Evolutionary conservation across 1,140 invertebrate species (phyloP).

Genomic region (Drosophila prosaltans): DNA sequence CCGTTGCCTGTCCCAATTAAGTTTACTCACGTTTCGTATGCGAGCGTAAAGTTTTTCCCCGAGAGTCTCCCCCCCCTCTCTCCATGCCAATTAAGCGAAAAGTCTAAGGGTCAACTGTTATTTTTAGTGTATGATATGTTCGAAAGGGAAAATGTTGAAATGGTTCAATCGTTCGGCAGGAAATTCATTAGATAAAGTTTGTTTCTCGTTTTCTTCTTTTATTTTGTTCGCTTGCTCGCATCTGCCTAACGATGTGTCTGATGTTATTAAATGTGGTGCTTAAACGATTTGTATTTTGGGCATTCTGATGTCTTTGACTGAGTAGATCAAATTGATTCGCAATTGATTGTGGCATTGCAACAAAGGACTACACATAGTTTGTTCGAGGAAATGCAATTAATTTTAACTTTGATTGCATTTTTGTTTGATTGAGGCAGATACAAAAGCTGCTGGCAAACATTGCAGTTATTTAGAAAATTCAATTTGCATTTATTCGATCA

Average conservation of each 20-base stretch:
- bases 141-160: slow-evolving; percentile 38
- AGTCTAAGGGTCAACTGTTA: slow-evolving; percentile 47
- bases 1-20: slow-evolving; percentile 57
- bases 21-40: slow-evolving; percentile 71
- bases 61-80: slow-evolving; percentile 8
- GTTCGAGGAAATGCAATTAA: slow-evolving; percentile 58
- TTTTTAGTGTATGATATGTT: slow-evolving; percentile 9
- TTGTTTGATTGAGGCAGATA: slow-evolving; percentile 55
- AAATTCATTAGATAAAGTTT: slow-evolving; percentile 72
- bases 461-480: slow-evolving; percentile 71
- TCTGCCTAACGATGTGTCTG: slow-evolving; percentile 54
- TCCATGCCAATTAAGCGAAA: slow-evolving; percentile 60
- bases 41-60: slow-evolving; percentile 58
- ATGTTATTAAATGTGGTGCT: slow-evolving; percentile 42
- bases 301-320: neutral
- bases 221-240: neutral
- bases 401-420: slow-evolving; percentile 71
- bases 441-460: slow-evolving; percentile 28
- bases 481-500: slow-evolving; percentile 53
- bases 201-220: neutral
- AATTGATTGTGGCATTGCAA: slow-evolving; percentile 33
- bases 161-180: slow-evolving; percentile 63
- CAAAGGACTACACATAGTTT: slow-evolving; percentile 38
- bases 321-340: slow-evolving; percentile 24
- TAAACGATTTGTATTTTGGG: slow-evolving; percentile 15